Evolutionary conservation across 2,113 vertebrate genomes (phyloP), one percentile per base, ranked within the genome.

Genomic region (Bujurquina vittata): DNA sequence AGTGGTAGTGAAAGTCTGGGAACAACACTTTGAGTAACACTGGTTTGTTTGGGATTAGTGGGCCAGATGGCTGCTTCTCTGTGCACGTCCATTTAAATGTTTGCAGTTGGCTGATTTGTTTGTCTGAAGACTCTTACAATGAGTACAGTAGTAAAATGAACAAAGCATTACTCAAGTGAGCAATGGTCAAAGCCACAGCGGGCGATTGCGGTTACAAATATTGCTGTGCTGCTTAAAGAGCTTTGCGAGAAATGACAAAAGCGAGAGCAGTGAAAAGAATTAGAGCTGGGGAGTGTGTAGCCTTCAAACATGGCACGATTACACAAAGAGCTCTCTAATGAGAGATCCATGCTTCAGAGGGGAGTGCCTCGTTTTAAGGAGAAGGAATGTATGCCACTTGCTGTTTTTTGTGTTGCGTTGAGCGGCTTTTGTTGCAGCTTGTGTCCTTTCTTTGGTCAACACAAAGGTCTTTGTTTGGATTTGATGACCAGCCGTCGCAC

Each of bases 41-140:
- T 43, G 31, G 77, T 83, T 92, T 89, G 83, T 92, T 91, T 91
- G 77, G 87, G 85, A 87, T 84, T 83, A 81, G 75, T 63, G 10
- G 43, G 85, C 78, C 88, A 85, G 77, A 85, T 85, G 76, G 75
- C 65, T 46, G 79, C 61, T 55, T 37, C 81, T 26, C 75, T 76
- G 33, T 8, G 18, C 59, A 26, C 76, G 85, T 83, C 58, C 63
- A 80, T 89, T 89, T 81, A 55, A 79, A 84, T 78, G 3, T 73
- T 80, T 85, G 87, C 78, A 57, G 22, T 80, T 77, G 81, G 52
- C 61, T 82, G 54, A 84, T 77, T 65, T 72, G 49, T 76, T 90
- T 79, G 74, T 88, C 29, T 76, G 60, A 31, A 65, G 73, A 86
- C 31, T 75, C 65, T 72, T 72, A 52, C 7, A 69, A 3, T 58